Conservation (phyloP, 2,888 invertebrate species). For the Campaea margaritaria region DNA sequence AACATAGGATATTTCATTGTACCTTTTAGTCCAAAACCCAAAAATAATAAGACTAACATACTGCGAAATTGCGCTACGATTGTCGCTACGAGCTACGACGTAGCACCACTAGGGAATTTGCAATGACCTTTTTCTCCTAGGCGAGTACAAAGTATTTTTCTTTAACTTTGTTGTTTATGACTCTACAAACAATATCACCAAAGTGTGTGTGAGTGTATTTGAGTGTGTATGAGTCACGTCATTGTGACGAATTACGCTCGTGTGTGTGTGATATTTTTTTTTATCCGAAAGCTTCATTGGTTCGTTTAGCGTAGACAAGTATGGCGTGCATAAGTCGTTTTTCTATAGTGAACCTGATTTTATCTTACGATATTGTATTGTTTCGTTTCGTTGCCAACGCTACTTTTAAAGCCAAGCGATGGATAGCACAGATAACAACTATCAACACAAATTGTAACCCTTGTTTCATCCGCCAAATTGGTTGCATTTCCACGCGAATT, state of each 20-base stretch:
- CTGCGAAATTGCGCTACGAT: constrained; percentile 13
- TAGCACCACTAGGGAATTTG: constrained; percentile 14
- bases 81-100: constrained; percentile 26
- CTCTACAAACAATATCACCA: no score
- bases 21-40: neutral
- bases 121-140: constrained; percentile 1
- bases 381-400: constrained; percentile 65
- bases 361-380: constrained; percentile 20
- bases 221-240: no score
- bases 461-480: constrained; percentile 79
- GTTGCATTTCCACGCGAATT: constrained; percentile 79
- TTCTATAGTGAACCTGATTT: constrained; percentile 21
- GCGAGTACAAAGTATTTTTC: neutral
- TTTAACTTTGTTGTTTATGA: neutral
- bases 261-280: no score
- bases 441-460: constrained; percentile 81
- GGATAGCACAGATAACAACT: constrained; percentile 75
- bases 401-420: constrained; percentile 58
- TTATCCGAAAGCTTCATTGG: constrained; percentile 9
- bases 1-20: no score
- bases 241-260: no score
- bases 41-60: neutral
- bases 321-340: constrained; percentile 25
- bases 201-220: no score
- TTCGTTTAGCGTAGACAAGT: constrained; percentile 13